Base-by-base conservation (phyloP, 2,797 vertebrate species). In the Danio choprae region DNA sequence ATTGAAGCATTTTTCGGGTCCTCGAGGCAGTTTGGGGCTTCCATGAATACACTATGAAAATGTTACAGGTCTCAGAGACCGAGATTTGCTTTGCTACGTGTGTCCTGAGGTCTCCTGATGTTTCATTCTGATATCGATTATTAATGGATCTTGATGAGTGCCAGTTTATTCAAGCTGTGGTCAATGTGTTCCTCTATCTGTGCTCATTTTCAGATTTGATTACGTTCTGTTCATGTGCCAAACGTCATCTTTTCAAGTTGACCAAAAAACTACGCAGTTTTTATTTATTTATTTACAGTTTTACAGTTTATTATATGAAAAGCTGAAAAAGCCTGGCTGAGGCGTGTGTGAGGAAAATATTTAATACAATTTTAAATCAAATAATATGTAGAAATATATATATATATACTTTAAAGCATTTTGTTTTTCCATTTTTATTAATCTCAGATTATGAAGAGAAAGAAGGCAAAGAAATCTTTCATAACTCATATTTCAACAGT, bases 1-100 rank as follows among this genome's bases (percentile, higher is more conserved):
- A 87, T 87, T 88, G 88, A 86, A 80, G 79, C 76, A 81, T 87
- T 90, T 81, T 81, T 86, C 79, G 81, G 80, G 67, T 79, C 82
- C 71, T 71, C 73, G 76, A 67, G 72, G 84, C 46, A 60, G 87
- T 88, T 87, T 80, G 74, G 92, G 91, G 93, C 93, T 93, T 94
- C 92, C 92, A 91, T 86, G 77, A 89, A 77, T 84, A 84, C 87
- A 81, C 53, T 76, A 89, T 87, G 88, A 90, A 86, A 89, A 86
- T 86, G 86, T 87, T 81, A 73, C 29, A 74, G 85, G 69, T 89
- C 87, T 86, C 87, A 83, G 89, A 90, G 90, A 90, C 88, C 82
- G 87, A 89, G 86, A 92, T 90, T 89, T 89, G 90, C 91, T 93
- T 93, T 85, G 88, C 88, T 83, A 83, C 56, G 84, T 90, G 89